Conservation (phyloP, 2,113 vertebrate species). For the Leptocoma aspasia region DNA sequence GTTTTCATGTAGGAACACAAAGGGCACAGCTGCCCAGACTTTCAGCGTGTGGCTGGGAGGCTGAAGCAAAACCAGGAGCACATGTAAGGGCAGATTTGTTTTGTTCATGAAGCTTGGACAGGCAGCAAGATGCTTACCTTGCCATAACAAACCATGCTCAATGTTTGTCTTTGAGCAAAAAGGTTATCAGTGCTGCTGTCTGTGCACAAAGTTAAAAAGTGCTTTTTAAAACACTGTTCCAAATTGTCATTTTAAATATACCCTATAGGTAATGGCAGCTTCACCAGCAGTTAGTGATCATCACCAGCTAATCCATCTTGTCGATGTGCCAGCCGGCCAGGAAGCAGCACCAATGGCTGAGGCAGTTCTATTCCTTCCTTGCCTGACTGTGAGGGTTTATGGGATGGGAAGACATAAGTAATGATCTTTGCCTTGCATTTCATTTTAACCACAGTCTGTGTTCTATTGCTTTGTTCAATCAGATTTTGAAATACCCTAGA, state of each 20-base stretch:
- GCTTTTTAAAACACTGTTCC: background rate
- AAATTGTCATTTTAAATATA: background rate
- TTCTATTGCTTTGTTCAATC: conserved; percentile 17
- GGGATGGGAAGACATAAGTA: background rate
- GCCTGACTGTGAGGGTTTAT: background rate
- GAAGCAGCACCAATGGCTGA: background rate
- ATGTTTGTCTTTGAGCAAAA: background rate
- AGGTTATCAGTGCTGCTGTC: background rate
- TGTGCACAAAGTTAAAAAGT: background rate
- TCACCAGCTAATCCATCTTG: background rate
- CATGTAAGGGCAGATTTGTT: background rate
- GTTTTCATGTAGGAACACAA: background rate
- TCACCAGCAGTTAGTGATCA: background rate
- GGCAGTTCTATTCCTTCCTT: background rate
- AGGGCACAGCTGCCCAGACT: background rate
- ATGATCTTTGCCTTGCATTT: background rate
- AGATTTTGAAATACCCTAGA: background rate
- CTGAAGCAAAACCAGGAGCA: background rate
- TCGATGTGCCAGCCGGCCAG: fast-evolving
- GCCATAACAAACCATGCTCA: background rate
- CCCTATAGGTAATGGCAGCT: background rate
- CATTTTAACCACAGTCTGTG: background rate
- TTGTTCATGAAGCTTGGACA: background rate
- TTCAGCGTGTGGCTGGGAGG: background rate
- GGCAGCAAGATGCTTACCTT: background rate